Evolutionary conservation across 2,113 vertebrate genomes (phyloP), one percentile per base, ranked within the genome.

Genomic region (Apaloderma vittatum): DNA sequence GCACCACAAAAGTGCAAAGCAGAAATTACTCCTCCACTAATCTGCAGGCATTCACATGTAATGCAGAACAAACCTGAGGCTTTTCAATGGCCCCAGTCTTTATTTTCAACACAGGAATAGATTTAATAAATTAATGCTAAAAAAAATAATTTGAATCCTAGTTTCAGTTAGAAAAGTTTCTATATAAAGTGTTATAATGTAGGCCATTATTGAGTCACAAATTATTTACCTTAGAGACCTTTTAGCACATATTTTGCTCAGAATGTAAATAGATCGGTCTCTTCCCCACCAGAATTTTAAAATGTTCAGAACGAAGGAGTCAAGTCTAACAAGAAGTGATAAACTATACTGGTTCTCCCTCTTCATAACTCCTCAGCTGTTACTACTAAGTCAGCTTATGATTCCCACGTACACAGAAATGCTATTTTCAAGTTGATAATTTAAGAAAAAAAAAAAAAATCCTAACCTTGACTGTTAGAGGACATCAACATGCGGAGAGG

Each of bases 401-500:
- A 73, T 40, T 88, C 55, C 32, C 51, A 27, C 17, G 18, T 8
- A 67, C 14, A 26, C 21, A n/a, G 17, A 46, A 51, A 71, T 8
- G 10, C 37, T 79, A 83, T 74, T 90, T 94, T 29, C 24, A 83
- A 93, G 48, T 7, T 11, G 8, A 48, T 11, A 54, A 27, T n/a
- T 84, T 30, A 12, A 22, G 30, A 26, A 3, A 30, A 54, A 34
- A 73, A 71, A 68, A 57, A 37, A 48, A n/a, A 90, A n/a, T 17
- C 30, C 74, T 91, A 94, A 92, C 93, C 91, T 97, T 95, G 75
- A 80, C 49, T 71, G 87, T 37, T 66, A 58, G 73, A 95, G 90
- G 66, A 94, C 80, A 88, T 12, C 71, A 91, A 71, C 75, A 70
- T 1, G 43, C 6, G 29, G 61, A 92, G 57, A 92, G 79, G 66